Evolutionary conservation across 2,888 invertebrate genomes (phyloP), one percentile per base, ranked within the genome.

Genomic region (Rhopalosiphum nymphaeae): DNA sequence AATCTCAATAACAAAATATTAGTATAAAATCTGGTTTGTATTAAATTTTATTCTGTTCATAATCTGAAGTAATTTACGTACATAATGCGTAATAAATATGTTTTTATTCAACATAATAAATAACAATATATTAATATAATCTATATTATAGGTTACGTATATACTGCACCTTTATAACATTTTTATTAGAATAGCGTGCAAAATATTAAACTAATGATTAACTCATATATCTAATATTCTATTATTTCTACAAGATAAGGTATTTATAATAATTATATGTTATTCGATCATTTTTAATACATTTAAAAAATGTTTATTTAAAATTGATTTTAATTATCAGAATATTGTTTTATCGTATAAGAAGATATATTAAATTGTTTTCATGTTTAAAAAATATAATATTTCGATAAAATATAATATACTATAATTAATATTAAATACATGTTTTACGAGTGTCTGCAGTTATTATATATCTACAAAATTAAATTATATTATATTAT

Each of bases 261-360:
- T 67, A 67, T 67, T 67, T 67, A 67, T 36, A 67, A 67, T 67
- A 67, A 67, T 67, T 67, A 67, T 36, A 67, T 67, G 67, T 67
- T 67, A 67, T 67, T 67, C 36, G n/a, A 67, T 36, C 13, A 67
- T 36, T 67, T 67, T 67, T 16, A 67, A 67, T n/a, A 67, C 67
- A 67, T 21, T 36, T 36, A 29, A 61, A 61, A 61, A 61, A 61
- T 29, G 11, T 61, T 29, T 29, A 61, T 29, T 61, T 61, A 67
- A 67, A 67, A 36, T 67, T 67, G n/a, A 67, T 67, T 67, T 36
- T 36, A 67, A 67, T 13, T 16, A 67, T 36, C 67, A 67, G 4
- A 5, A 21, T 36, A 67, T 67, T 67, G 36, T 67, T 67, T n/a
- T 67, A 67, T 67, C 16, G 16, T 13, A 5, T 36, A 53, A 53